A percentile compares a stretch with the other conserved stretches of the same genome.
phyloP scores from a whole-genome alignment of 2,888 invertebrate genomes.

The Mythimna albipuncta region DNA sequence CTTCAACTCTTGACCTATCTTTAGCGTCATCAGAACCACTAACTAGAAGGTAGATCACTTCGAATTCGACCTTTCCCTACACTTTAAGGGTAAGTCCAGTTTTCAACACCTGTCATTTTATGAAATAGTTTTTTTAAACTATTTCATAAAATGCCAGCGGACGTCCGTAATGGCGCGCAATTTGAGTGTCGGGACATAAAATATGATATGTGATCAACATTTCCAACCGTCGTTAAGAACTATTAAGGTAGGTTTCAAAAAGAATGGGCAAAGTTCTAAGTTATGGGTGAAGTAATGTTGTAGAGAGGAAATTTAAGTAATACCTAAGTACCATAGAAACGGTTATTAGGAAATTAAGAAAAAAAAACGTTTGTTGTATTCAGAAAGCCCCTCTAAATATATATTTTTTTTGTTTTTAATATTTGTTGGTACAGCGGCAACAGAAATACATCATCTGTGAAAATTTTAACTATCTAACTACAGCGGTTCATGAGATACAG shows the following conservation, averaged over 20 bases:
- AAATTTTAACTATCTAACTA: no score
- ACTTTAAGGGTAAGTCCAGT: constrained; percentile 3
- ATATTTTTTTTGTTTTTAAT: no score
- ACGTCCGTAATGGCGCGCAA: constrained; percentile 16
- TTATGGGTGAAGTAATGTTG: background rate
- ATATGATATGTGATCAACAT: constrained; percentile 32
- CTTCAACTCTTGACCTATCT: no score
- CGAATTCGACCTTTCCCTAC: background rate
- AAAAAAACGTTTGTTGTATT: no score
- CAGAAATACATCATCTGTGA: no score
- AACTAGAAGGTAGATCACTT: constrained; percentile 4
- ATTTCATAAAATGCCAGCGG: constrained; percentile 46
- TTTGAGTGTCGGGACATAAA: constrained; percentile 27
- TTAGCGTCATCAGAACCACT: no score
- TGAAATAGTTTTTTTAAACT: constrained; percentile 33
- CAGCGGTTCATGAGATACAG: no score
- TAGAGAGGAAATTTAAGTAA: no score
- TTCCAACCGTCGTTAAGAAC: constrained; percentile 2
- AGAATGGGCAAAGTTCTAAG: background rate
- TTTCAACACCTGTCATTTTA: constrained; percentile 49
- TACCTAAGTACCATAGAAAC: no score
- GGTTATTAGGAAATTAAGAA: no score
- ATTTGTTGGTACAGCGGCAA: no score
- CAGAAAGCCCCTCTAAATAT: no score
- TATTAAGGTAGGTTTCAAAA: background rate